Evolutionary conservation across 2,888 invertebrate species (phyloP), one percentile per base, ranked within the genome.

Genomic region (Tethea ocularis): DNA sequence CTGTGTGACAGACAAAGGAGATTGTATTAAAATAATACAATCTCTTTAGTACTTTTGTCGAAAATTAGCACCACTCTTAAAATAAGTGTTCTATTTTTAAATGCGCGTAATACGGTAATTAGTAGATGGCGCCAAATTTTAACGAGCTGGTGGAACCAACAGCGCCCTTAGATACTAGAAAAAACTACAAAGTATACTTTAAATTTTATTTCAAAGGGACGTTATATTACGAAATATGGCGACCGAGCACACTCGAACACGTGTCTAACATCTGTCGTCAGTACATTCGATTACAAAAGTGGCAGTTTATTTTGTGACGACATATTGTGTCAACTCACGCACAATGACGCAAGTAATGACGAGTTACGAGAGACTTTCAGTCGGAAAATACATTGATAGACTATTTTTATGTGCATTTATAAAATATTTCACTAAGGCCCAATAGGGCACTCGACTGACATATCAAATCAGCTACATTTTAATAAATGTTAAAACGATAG

Each of bases 231-330:
- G 61, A 76, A 70, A 72, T 69, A 71, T 70, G 65, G 57, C 52
- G 38, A 63, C 57, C 57, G 60, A 58, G 33, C 63, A n/a, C 15
- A 36, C 15, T 59, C 60, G 63, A 70, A 73, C 75, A 79, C 75
- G 81, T 85, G 82, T 65, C 68, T 62, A 56, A 71, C 87, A 88
- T 85, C 86, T 89, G 89, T 73, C 72, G 62, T 53, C 29, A 38
- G 77, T 76, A 82, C 75, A 71, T 38, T 77, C 77, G 62, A 41
- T 55, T 52, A 69, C 75, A 80, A 65, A 83, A 83, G 71, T 68
- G 63, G 59, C 64, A n/a, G 46, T 20, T 10, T 17, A 41, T 72
- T 62, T 64, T 67, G 41, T 59, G 57, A 70, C 68, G 67, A 78
- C 15, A 46, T 20, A 20, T 20, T 10, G 17, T 46, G 46, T 46